Conservation (phyloP, 2,888 invertebrate genomes). For the Eupithecia subfuscata region DNA sequence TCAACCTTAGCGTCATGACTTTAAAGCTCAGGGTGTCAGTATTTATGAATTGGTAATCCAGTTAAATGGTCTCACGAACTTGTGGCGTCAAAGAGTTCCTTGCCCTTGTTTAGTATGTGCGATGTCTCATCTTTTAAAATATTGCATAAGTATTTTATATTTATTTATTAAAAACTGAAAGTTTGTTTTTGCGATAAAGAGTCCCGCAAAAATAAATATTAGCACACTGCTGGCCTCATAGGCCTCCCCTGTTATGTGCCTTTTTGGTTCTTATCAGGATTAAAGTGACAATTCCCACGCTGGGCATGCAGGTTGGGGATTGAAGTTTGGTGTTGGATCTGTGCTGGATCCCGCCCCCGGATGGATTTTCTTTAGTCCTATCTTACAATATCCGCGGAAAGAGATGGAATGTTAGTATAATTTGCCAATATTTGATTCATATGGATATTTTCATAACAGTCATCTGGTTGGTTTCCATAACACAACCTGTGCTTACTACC, state of each 20-base stretch:
- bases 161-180: neutral
- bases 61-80: slow-evolving; percentile 67
- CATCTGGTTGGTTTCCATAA: too few species aligned
- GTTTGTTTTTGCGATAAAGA: neutral
- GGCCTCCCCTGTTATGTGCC: neutral
- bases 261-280: neutral
- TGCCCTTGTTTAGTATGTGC: slow-evolving; percentile 48
- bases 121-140: neutral
- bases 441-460: too few species aligned
- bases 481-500: too few species aligned
- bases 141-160: neutral
- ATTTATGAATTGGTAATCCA: slow-evolving; percentile 46
- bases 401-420: too few species aligned
- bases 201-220: too few species aligned
- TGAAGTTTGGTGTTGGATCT: neutral
- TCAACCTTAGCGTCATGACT: slow-evolving; percentile 46
- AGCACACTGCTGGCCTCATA: neutral
- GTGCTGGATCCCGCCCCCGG: neutral
- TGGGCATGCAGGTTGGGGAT: neutral
- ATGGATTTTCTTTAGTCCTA: neutral
- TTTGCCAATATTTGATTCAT: too few species aligned
- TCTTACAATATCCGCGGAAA: neutral
- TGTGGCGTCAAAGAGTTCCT: slow-evolving; percentile 60
- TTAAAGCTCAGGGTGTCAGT: slow-evolving; percentile 44
- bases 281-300: neutral